These are phyloP conservation scores for Eulacestoma nigropectus DNA, from an alignment of 2,113 vertebrate species.

Conservation along the genomic window DNA sequence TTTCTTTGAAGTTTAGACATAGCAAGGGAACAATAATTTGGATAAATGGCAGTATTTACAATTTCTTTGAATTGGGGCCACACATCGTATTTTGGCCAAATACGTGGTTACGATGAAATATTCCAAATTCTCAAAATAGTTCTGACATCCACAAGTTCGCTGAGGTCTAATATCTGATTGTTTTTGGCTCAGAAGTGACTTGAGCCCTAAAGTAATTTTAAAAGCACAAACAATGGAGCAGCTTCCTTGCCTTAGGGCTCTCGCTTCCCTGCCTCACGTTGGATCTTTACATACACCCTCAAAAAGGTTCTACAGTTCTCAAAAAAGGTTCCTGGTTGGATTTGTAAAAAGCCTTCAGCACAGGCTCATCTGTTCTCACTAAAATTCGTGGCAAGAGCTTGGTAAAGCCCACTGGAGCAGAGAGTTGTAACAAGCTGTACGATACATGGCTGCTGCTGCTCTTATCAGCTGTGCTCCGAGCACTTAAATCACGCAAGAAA, in stretches of 20 bases:
- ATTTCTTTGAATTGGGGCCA: neutral
- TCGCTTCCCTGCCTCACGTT: neutral
- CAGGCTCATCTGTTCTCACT: neutral
- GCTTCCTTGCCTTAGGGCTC: neutral
- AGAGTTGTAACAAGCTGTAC: neutral
- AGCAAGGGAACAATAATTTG: neutral
- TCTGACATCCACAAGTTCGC: neutral
- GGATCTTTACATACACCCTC: neutral
- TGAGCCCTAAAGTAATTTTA: neutral
- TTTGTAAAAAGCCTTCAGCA: neutral
- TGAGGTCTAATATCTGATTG: neutral
- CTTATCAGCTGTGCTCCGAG: neutral
- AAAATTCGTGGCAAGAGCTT: neutral
- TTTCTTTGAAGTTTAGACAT: constrained; percentile 10
- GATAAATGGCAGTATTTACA: neutral
- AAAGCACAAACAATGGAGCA: neutral
- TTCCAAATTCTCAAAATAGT: neutral
- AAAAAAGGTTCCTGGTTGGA: neutral
- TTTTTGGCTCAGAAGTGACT: neutral
- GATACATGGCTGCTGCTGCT: neutral
- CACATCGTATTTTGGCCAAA: neutral
- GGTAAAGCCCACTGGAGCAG: neutral
- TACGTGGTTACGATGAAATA: neutral
- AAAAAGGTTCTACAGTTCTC: neutral
- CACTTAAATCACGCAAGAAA: neutral